A percentile compares a stretch with the other conserved stretches of the same genome.
These are phyloP conservation scores for Notothenia coriiceps DNA, from an alignment of 2,113 vertebrate species.

Conservation along the genomic window DNA sequence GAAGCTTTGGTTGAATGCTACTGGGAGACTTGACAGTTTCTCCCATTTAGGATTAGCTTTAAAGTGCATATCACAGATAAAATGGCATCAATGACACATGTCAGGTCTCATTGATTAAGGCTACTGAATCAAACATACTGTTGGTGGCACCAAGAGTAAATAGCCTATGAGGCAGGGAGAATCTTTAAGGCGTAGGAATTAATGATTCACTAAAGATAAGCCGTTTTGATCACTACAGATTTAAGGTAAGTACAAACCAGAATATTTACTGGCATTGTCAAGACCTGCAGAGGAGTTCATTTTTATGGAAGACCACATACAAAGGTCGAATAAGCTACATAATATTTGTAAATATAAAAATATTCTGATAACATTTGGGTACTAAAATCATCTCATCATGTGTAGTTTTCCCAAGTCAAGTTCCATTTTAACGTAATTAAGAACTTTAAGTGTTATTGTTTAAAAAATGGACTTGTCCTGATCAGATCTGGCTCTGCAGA, in stretches of 20 bases:
- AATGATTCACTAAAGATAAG: conserved; percentile 55
- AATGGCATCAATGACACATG: conserved; percentile 71
- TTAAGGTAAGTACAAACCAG: conserved; percentile 42
- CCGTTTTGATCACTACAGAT: conserved; percentile 64
- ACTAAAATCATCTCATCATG: conserved; percentile 67
- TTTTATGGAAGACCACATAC: conserved; percentile 74
- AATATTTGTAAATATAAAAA: conserved; percentile 69
- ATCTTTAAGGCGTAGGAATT: conserved; percentile 66
- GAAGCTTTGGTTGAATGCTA: conserved; percentile 88
- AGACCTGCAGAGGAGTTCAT: conserved; percentile 65
- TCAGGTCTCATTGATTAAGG: conserved; percentile 81
- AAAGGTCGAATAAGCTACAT: conserved; percentile 67
- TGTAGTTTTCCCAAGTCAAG: conserved; percentile 68
- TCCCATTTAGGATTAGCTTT: conserved; percentile 79
- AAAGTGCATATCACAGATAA: conserved; percentile 87
- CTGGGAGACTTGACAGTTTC: conserved; percentile 72
- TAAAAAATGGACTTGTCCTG: conserved; percentile 59
- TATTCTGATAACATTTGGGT: conserved; percentile 69
- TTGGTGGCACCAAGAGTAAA: conserved; percentile 65
- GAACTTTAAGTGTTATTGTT: conserved; percentile 77
- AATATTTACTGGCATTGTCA: conserved; percentile 45
- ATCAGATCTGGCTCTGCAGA: conserved; percentile 57
- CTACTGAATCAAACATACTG: conserved; percentile 77
- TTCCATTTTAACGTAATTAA: conserved; percentile 75
- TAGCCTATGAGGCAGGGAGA: conserved; percentile 55